These are phyloP conservation scores for Listronotus oregonensis DNA, from an alignment of 1,140 invertebrate species.

Conservation along the genomic window DNA sequence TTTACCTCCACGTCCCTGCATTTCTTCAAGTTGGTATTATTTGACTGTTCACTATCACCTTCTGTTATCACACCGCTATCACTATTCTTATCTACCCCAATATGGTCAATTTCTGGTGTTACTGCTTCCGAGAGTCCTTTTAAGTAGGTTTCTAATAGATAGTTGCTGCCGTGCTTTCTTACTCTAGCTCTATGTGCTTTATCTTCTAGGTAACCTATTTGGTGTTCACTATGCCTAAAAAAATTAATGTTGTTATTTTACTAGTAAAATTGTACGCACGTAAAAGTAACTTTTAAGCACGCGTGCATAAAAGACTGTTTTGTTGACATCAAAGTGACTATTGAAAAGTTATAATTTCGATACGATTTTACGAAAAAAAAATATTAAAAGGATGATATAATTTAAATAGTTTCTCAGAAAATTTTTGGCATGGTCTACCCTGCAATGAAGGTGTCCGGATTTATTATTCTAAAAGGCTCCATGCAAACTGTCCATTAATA, in stretches of 20 bases:
- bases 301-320: too few species aligned
- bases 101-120: conserved; percentile 52
- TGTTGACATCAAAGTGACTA: too few species aligned
- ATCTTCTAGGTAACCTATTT: conserved; percentile 77
- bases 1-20: conserved; percentile 47
- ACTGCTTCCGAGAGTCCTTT: conserved; percentile 61
- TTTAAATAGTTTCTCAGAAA: too few species aligned
- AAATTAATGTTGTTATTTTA: conserved; percentile 19
- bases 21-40: conserved; percentile 46
- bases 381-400: too few species aligned
- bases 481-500: too few species aligned
- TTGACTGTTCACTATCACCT: conserved; percentile 53
- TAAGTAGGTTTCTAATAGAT: conserved; percentile 79
- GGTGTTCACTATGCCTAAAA: conserved; percentile 74
- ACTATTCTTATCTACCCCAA: conserved; percentile 58
- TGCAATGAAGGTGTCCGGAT: too few species aligned
- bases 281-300: too few species aligned
- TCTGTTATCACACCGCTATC: conserved; percentile 63
- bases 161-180: conserved; percentile 78
- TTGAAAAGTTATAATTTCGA: too few species aligned
- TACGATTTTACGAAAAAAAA: too few species aligned
- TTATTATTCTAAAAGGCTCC: too few species aligned
- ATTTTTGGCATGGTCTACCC: too few species aligned
- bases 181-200: conserved; percentile 72
- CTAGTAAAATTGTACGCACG: too few species aligned